phyloP scores from a whole-genome alignment of 1,140 invertebrate genomes.

The Globodera rostochiensis region DNA sequence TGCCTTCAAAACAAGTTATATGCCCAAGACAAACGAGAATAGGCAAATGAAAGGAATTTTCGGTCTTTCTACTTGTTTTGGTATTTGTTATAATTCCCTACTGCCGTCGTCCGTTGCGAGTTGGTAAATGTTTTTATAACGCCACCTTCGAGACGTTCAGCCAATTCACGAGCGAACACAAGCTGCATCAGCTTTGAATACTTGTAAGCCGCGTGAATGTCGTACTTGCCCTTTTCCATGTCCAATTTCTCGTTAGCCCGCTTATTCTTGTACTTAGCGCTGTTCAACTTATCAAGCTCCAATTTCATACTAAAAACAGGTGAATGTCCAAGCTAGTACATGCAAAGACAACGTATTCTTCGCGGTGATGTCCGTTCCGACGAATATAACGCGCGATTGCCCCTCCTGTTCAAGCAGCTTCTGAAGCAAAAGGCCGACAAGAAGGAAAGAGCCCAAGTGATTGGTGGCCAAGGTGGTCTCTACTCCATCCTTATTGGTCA shows the following conservation, averaged over 20 bases:
- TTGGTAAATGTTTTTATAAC: too few relatives aligned
- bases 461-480: conserved; percentile 63
- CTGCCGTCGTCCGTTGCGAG: too few relatives aligned
- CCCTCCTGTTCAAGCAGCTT: conserved; percentile 52
- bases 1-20: conserved; percentile 28
- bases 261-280: conserved; percentile 46
- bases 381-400: conserved; percentile 55
- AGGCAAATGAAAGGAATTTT: neutral
- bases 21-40: too few relatives aligned
- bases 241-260: conserved; percentile 5
- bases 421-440: conserved; percentile 53
- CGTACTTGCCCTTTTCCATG: conserved; percentile 16
- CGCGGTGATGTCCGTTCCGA: conserved; percentile 60
- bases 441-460: conserved; percentile 61
- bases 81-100: conserved; percentile 5
- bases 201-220: conserved; percentile 52
- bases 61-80: neutral
- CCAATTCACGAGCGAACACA: conserved; percentile 61
- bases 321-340: conserved; percentile 6
- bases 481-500: conserved; percentile 58
- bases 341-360: conserved; percentile 34
- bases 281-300: conserved; percentile 56
- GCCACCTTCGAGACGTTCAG: conserved; percentile 56
- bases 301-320: conserved; percentile 46
- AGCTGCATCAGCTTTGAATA: conserved; percentile 53